Evolutionary conservation across 2,888 invertebrate genomes (phyloP).

Genomic region (Nemapogon koenigi): DNA sequence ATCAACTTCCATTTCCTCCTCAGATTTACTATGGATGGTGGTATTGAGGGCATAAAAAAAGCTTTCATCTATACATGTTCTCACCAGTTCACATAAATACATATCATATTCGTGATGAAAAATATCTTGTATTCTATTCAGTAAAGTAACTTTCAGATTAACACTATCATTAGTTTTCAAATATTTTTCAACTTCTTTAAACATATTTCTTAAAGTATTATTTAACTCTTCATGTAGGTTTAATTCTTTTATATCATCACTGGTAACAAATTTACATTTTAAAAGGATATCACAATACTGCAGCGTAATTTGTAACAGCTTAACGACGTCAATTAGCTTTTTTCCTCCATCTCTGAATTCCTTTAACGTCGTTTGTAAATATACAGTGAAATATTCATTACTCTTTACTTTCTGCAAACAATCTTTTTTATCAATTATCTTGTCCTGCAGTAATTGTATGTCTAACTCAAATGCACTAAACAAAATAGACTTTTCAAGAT

Average conservation of each 20-base stretch:
- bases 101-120: constrained; percentile 28
- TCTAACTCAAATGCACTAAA: constrained; percentile 42
- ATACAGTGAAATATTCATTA: not conserved
- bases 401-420: not conserved
- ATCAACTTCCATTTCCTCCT: constrained; percentile 35
- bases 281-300: constrained; percentile 30
- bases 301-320: constrained; percentile 25
- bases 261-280: constrained; percentile 24
- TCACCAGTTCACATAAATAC: constrained; percentile 24
- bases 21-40: constrained; percentile 12
- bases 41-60: constrained; percentile 1
- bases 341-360: constrained; percentile 21
- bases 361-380: constrained; percentile 9
- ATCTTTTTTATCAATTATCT: not conserved
- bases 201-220: constrained; percentile 25
- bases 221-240: constrained; percentile 23
- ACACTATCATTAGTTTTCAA: constrained; percentile 27
- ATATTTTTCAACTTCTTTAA: constrained; percentile 21
- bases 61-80: constrained; percentile 22
- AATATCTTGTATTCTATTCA: constrained; percentile 28
- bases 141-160: constrained; percentile 26
- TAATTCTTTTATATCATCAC: constrained; percentile 21
- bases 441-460: not conserved
- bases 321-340: constrained; percentile 24
- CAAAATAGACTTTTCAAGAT: constrained; percentile 35